These are phyloP conservation scores for Microtus montanus DNA, from an alignment of 2,113 vertebrate species.

Conservation along the genomic window DNA sequence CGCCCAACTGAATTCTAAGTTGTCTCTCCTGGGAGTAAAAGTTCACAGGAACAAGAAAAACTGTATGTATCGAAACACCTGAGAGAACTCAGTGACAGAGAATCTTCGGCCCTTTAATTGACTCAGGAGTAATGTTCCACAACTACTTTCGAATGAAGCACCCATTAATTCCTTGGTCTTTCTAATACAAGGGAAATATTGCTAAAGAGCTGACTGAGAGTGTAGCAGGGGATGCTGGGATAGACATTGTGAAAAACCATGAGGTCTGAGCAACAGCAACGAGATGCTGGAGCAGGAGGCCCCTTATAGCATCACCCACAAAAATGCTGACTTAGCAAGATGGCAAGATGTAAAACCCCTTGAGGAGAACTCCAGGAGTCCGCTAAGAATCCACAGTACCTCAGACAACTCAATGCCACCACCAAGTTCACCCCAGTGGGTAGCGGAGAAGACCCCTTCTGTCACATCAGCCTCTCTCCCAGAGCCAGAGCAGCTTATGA, in stretches of 20 bases:
- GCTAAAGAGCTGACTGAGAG: not conserved
- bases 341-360: not conserved
- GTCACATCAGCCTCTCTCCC: not conserved
- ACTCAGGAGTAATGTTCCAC: conserved; percentile 27
- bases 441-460: not conserved
- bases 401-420: not conserved
- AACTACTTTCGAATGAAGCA: conserved; percentile 30
- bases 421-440: not conserved
- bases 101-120: conserved; percentile 57
- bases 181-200: conserved; percentile 15
- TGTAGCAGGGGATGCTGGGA: not conserved
- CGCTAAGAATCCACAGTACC: not conserved
- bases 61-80: conserved; percentile 33
- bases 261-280: not conserved
- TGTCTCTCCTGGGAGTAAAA: conserved; percentile 1
- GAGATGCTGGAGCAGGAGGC: not conserved
- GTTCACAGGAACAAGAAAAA: conserved; percentile 36
- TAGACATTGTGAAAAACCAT: not conserved
- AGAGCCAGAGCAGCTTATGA: not conserved
- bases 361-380: not conserved
- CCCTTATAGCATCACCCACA: not conserved
- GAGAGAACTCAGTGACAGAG: not conserved
- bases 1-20: conserved; percentile 38
- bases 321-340: conserved; percentile 21
- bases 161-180: conserved; percentile 53